Evolutionary conservation across 2,797 vertebrate genomes (phyloP), one percentile per base, ranked within the genome.

Genomic region (Streptopelia turtur): DNA sequence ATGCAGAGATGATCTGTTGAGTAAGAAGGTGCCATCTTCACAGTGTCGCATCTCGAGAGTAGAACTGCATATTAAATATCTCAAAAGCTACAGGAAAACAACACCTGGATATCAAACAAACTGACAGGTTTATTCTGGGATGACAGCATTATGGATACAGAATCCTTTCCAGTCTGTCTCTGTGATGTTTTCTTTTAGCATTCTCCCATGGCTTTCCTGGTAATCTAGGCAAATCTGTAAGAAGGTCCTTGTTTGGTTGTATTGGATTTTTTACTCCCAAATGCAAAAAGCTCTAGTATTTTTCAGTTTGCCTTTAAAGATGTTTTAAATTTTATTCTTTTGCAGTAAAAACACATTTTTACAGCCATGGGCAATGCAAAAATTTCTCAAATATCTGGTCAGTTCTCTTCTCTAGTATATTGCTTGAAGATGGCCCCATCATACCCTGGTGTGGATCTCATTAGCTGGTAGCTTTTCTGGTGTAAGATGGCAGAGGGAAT

Each of bases 101-200:
- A 56, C 75, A 95, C 83, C 87, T 97, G 94, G 75, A 50, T 96
- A 60, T 89, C 84, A 80, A 95, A 83, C 59, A 76, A 95, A 79
- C 47, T 77, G 94, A 63, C 92, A 93, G 63, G 37, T 82, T 95
- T 97, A 87, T 96, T 95, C 92, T 83, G 70, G 88, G 88, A 69
- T 93, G 88, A 91, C 87, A 94, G 92, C 56, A 31, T 85, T 94
- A 87, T 83, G 89, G 90, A 87, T 68, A 61, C 25, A 79, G 39
- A 76, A 37, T 37, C 74, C 90, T 90, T 39, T 56, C 55, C 10
- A 1, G 23, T 49, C 53, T 85, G 37, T 76, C 70, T 83, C 83
- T 7, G 2, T 47, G 59, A 56, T 89, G 70, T 72, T 94, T 94
- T 69, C 86, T 78, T 90, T 86, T 41, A 84, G 70, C 64, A 33